phyloP scores from a whole-genome alignment of 2,797 vertebrate species.

The Geotria australis region DNA sequence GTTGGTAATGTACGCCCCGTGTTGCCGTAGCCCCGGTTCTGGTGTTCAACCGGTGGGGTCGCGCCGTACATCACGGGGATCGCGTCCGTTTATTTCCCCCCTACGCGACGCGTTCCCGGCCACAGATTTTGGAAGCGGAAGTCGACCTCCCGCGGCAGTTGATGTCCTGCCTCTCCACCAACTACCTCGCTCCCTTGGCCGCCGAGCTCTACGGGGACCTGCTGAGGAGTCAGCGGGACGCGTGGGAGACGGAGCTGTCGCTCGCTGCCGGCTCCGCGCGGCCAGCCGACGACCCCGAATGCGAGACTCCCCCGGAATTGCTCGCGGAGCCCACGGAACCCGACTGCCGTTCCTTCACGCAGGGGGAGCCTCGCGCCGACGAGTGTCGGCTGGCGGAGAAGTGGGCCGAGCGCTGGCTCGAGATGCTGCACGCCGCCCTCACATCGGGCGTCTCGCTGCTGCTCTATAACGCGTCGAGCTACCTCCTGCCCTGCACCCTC shows the following conservation, averaged over 20 bases:
- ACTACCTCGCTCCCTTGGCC: constrained; percentile 32
- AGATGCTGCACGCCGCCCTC: constrained; percentile 20
- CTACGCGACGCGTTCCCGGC: neutral
- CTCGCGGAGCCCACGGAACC: no score
- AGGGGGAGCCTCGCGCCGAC: neutral
- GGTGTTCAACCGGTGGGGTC: no score
- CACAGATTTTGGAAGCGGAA: constrained; percentile 26
- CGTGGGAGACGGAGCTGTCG: constrained; percentile 2
- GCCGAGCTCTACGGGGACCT: constrained; percentile 32
- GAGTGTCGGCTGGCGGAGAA: constrained; percentile 14
- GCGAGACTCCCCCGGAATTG: no score
- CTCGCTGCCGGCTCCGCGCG: no score
- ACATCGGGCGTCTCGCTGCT: constrained; percentile 22
- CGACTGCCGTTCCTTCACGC: no score
- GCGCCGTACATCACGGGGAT: no score
- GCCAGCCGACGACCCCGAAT: no score
- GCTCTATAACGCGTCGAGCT: constrained; percentile 21
- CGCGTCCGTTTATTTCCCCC: no score
- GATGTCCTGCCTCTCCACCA: constrained; percentile 36
- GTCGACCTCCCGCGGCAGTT: constrained; percentile 23
- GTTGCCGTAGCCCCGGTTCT: no score
- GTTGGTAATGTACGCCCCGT: no score
- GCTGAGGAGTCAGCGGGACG: constrained; percentile 21
- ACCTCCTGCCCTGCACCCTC: constrained; percentile 30
- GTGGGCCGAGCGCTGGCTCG: constrained; percentile 28